Base-by-base conservation (phyloP, 2,888 invertebrate species). In the Ametastegia equiseti region DNA sequence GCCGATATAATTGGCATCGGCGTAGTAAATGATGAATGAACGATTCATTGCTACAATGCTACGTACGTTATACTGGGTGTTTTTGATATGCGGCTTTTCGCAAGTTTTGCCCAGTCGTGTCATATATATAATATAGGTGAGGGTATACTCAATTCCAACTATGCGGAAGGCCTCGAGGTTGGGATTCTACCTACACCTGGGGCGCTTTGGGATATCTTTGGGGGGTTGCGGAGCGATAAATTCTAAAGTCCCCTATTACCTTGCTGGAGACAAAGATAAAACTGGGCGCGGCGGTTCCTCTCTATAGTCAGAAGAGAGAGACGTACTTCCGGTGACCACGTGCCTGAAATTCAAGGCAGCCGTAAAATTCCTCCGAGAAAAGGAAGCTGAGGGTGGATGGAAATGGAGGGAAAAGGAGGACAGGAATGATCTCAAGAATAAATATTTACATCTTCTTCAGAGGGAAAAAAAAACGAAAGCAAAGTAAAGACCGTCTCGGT, bases 181-280 rank as follows among this genome's bases (percentile, higher is more conserved):
- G 50, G 36, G 33, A 50, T 75, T 54, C 50, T 75, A 50, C 75
- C 75, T 75, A 54, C 54, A 75, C 75, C 75, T 75, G 75, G 75
- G 73, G 75, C 27, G 75, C 75, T 36, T 75, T 75, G 75, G 75
- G 75, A 75, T 75, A 75, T 50, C 75, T 54, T 69, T 54, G 19
- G 27, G 36, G 75, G 75, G 50, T 19, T 75, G 36, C 75, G 19
- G 54, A 36, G 23, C 54, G 75, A 75, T 75, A 75, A 75, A 75
- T 75, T 75, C 75, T 75, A 54, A 45, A 75, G 50, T 36, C 19
- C 75, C 50, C 54, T 75, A 75, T 75, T 75, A 75, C 75, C 54
- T 36, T 36, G 33, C 54, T 33, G 54, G 50, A 54, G 75, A 75
- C 75, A 75, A 54, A 75, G 75, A 75, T 50, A 54, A 75, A 75